Evolutionary conservation across 2,888 invertebrate genomes (phyloP), one percentile per base, ranked within the genome.

Genomic region (Volucella bombylans): DNA sequence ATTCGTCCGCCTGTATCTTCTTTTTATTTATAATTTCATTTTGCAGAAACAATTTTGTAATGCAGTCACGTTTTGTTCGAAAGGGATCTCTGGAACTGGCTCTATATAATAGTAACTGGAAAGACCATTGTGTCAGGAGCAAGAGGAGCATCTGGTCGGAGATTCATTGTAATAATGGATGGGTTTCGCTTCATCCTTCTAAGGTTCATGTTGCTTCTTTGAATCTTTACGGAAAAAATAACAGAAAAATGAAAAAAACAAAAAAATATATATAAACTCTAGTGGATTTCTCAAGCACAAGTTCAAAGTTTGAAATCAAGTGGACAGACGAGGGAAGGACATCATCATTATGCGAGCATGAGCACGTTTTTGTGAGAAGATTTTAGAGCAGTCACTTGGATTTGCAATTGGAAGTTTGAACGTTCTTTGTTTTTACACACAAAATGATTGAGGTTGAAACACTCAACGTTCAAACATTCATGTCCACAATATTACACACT

Each of bases 41-140:
- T 72, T 72, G 72, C 65, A 80, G 76, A 80, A 80, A 85, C 76
- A 85, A 80, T 80, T 85, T 81, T 45, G 83, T 85, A 85, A 81
- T 85, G 83, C 76, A 85, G 83, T 85, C 83, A 85, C 83, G 83
- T 85, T 85, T 85, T 76, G 83, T 69, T 85, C 61, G 59, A 85
- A 80, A 76, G 76, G 83, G 80, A 85, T 80, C 76, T 67, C 50
- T 76, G 6, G 31, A 31, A 31, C 31, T 31, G 57, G 76, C 41
- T 47, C 18, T 67, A 45, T 69, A 47, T 69, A 69, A 61, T 39
- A 31, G 31, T 57, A 55, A 64, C 47, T 55, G 49, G 52, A 39
- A 65, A 71, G 62, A 47, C 47, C 50, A 47, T 4, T 31, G 31
- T 31, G 59, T 14, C 9, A 41, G 57, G 47, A 43, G 50, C 12